A percentile compares a stretch with the other conserved stretches of the same genome.
Conservation (phyloP, 2,113 vertebrate genomes). For the Spea multiplicata region DNA sequence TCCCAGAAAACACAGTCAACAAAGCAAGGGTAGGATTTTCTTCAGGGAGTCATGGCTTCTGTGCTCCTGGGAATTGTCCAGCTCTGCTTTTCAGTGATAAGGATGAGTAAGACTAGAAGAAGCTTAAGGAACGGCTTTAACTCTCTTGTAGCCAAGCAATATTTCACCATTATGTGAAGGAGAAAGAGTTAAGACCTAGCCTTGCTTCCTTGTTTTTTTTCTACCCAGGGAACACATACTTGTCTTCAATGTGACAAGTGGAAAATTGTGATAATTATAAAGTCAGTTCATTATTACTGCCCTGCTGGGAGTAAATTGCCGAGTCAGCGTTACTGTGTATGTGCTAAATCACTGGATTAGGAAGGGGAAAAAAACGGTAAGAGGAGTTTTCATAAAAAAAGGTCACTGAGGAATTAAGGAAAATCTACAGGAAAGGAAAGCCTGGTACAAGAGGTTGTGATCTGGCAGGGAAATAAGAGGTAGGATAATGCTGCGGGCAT, state of each 20-base stretch:
- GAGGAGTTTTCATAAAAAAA: not conserved
- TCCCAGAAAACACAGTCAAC: too few relatives aligned
- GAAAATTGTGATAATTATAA: constrained; percentile 8
- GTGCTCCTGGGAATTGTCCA: too few relatives aligned
- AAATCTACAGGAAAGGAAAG: constrained; percentile 25
- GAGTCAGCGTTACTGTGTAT: not conserved
- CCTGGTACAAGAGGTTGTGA: constrained; percentile 1
- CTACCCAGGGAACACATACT: not conserved
- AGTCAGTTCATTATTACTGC: not conserved
- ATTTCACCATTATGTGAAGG: too few relatives aligned
- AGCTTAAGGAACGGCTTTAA: too few relatives aligned
- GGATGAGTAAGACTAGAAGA: too few relatives aligned
- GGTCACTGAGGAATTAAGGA: not conserved
- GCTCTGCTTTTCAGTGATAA: too few relatives aligned
- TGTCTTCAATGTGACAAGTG: not conserved
- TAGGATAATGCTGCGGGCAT: not conserved
- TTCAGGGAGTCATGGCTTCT: too few relatives aligned
- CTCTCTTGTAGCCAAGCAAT: too few relatives aligned
- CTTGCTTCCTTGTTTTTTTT: not conserved
- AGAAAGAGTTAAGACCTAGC: too few relatives aligned
- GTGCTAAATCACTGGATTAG: not conserved
- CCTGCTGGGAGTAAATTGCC: not conserved
- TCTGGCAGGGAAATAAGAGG: constrained; percentile 22
- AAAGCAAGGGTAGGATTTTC: too few relatives aligned
- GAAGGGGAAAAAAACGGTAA: not conserved